Evolutionary conservation across 2,888 invertebrate species (phyloP).

Genomic region (Epiblema foenella): DNA sequence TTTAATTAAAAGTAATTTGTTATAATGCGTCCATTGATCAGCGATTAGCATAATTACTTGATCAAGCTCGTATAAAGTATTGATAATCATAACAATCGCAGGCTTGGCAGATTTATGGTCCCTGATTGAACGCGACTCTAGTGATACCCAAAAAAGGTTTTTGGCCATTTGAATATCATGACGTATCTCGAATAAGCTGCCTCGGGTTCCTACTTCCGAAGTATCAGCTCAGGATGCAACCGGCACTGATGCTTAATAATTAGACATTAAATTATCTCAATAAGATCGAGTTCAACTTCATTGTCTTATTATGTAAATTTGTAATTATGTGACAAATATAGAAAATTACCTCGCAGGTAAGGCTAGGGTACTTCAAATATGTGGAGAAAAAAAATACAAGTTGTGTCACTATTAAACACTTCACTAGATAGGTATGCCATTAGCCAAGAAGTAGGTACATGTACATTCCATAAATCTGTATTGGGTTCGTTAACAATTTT

Average conservation of each 20-base stretch:
- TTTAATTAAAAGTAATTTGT: constrained; percentile 44
- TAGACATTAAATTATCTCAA: too few relatives aligned
- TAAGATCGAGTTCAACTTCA: too few relatives aligned
- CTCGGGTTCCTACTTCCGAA: too few relatives aligned
- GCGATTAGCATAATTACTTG: constrained; percentile 42
- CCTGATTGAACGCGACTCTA: constrained; percentile 22
- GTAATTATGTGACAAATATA: not conserved
- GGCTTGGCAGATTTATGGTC: constrained; percentile 40
- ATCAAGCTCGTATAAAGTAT: constrained; percentile 38
- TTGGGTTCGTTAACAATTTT: constrained; percentile 36
- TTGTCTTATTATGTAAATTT: not conserved
- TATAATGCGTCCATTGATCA: constrained; percentile 44
- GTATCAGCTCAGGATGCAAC: too few relatives aligned
- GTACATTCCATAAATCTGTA: constrained; percentile 24
- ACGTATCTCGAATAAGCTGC: not conserved
- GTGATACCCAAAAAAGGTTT: constrained; percentile 8
- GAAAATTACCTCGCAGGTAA: not conserved
- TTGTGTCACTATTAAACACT: not conserved
- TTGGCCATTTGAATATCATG: not conserved
- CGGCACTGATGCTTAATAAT: too few relatives aligned
- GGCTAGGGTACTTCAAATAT: not conserved
- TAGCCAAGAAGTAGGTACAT: too few relatives aligned
- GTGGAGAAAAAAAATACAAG: not conserved
- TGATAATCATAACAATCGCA: constrained; percentile 43
- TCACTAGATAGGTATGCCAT: not conserved